Percentiles rank a stretch among this genome's conserved stretches.
Evolutionary conservation across 2,888 invertebrate species (phyloP).

Genomic region (Drosophila anceps): DNA sequence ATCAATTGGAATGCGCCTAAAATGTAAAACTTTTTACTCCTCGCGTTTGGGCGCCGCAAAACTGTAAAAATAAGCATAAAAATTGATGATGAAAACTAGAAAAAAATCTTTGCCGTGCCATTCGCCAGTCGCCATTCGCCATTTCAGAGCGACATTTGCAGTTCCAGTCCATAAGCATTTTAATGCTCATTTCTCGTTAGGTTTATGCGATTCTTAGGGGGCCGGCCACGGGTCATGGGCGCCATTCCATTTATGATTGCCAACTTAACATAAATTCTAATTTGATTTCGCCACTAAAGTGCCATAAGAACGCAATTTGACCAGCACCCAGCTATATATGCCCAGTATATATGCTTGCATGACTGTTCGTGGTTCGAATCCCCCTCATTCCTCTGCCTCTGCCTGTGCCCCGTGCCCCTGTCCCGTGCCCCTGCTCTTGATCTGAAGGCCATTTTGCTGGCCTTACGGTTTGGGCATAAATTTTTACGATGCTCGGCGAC

Average conservation of each 20-base stretch:
- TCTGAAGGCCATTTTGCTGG: slow-evolving; percentile 23
- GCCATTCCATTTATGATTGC: slow-evolving; percentile 80
- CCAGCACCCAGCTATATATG: slow-evolving; percentile 37
- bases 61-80: slow-evolving; percentile 39
- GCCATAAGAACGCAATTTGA: slow-evolving; percentile 77
- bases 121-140: slow-evolving; percentile 9
- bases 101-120: slow-evolving; percentile 59
- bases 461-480: slow-evolving; percentile 78
- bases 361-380: not conserved
- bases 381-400: not conserved
- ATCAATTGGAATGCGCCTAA: slow-evolving; percentile 59
- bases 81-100: slow-evolving; percentile 64
- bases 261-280: slow-evolving; percentile 83
- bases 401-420: no score
- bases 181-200: slow-evolving; percentile 20
- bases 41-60: slow-evolving; percentile 17
- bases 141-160: slow-evolving; percentile 4
- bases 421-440: not conserved
- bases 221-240: slow-evolving; percentile 29
- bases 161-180: slow-evolving; percentile 38
- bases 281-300: slow-evolving; percentile 83
- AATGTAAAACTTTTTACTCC: not conserved
- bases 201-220: slow-evolving; percentile 50
- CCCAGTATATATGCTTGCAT: slow-evolving; percentile 19
- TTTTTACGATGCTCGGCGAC: slow-evolving; percentile 81